phyloP scores from a whole-genome alignment of 2,888 invertebrate genomes.

The Linhomoeus sp. region DNA sequence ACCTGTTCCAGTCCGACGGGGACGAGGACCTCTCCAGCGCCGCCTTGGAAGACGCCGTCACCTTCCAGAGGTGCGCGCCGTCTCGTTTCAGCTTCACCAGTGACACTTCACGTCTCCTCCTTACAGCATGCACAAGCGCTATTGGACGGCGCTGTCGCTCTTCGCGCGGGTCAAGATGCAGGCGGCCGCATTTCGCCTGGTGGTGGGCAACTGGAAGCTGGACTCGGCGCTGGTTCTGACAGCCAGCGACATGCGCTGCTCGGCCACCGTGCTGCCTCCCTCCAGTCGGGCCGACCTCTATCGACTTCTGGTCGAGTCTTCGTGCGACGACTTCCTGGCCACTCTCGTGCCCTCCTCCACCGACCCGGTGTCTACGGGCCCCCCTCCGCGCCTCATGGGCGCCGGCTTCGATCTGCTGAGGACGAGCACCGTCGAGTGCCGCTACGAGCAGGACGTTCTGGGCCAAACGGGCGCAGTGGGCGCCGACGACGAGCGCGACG shows the following conservation, averaged over 20 bases:
- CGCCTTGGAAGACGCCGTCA: too few species aligned
- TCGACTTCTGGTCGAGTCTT: constrained; percentile 9
- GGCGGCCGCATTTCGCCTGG: constrained; percentile 69
- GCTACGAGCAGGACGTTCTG: constrained; percentile 92
- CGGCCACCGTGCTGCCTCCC: constrained; percentile 83
- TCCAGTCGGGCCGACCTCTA: constrained; percentile 40
- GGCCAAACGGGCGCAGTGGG: constrained; percentile 39
- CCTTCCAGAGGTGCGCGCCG: too few species aligned
- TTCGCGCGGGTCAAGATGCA: constrained; percentile 29
- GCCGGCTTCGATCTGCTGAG: constrained; percentile 93
- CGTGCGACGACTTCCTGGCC: too few species aligned
- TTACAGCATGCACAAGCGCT: too few species aligned
- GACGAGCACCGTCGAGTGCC: constrained; percentile 76
- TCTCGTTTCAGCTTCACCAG: too few species aligned
- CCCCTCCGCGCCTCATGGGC: constrained; percentile 84
- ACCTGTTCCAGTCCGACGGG: too few species aligned
- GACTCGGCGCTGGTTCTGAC: constrained; percentile 70
- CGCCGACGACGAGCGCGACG: too few species aligned
- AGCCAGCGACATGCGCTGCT: constrained; percentile 78
- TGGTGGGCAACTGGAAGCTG: constrained; percentile 80
- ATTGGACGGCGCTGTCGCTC: constrained; percentile 18
- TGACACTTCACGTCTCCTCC: too few species aligned
- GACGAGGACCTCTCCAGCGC: too few species aligned
- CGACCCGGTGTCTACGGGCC: constrained; percentile 6
- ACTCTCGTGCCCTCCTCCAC: too few species aligned